Conservation (phyloP, 2,888 invertebrate species). For the Caradrina kadenii region DNA sequence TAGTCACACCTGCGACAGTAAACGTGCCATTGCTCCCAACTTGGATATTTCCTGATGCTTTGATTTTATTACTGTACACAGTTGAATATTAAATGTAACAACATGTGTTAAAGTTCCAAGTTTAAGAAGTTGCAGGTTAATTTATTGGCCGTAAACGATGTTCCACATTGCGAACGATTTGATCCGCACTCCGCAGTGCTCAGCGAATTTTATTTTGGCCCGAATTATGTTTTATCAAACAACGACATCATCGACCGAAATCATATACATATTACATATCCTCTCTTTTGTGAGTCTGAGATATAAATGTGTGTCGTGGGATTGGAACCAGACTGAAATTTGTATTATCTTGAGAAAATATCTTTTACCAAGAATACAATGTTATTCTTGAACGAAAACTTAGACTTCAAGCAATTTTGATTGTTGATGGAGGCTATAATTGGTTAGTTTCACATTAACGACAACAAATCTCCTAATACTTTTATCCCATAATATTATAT, state of each 20-base stretch:
- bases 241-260: slow-evolving; percentile 19
- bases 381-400: slow-evolving; percentile 14
- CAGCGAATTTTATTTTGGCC: slow-evolving; percentile 25
- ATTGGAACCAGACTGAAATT: slow-evolving; percentile 17
- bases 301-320: slow-evolving; percentile 19
- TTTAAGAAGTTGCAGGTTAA: slow-evolving; percentile 54
- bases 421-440: neutral
- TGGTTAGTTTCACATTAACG: slow-evolving; percentile 34
- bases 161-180: slow-evolving; percentile 38
- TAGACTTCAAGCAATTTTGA: neutral
- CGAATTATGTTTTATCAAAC: slow-evolving; percentile 25
- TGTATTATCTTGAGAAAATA: slow-evolving; percentile 27
- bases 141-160: slow-evolving; percentile 67
- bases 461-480: slow-evolving; percentile 62
- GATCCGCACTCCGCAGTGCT: slow-evolving; percentile 13
- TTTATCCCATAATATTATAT: slow-evolving; percentile 65
- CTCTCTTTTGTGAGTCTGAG: slow-evolving; percentile 3
- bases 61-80: slow-evolving; percentile 70
- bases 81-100: slow-evolving; percentile 66
- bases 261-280: slow-evolving; percentile 12
- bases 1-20: slow-evolving; percentile 76
- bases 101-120: slow-evolving; percentile 60
- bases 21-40: slow-evolving; percentile 71
- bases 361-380: slow-evolving; percentile 34
- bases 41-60: slow-evolving; percentile 64